Percentiles rank a stretch among this genome's conserved stretches.
Evolutionary conservation across 2,113 vertebrate species (phyloP).

Genomic region (Austrofundulus limnaeus): DNA sequence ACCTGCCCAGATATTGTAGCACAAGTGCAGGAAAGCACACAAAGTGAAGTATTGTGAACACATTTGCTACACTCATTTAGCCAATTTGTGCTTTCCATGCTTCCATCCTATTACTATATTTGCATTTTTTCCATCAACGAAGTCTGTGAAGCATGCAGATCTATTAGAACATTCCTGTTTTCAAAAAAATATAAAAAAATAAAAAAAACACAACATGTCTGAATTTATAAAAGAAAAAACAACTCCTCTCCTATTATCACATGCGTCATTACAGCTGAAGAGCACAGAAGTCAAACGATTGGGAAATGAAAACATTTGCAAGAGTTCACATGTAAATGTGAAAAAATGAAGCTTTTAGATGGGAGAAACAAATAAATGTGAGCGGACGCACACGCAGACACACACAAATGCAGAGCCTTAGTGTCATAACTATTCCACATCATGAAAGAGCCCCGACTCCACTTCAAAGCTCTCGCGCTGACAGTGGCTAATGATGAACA

Average conservation of each 20-base stretch:
- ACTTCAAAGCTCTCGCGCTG: constrained; percentile 71
- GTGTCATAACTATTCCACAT: constrained; percentile 62
- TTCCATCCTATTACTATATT: constrained; percentile 37
- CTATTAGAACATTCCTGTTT: constrained; percentile 38
- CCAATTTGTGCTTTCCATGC: constrained; percentile 31
- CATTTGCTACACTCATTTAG: constrained; percentile 40
- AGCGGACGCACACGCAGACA: constrained; percentile 47
- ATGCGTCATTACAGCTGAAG: constrained; percentile 35
- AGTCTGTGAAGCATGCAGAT: constrained; percentile 38
- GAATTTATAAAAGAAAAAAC: constrained; percentile 19
- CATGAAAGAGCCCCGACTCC: constrained; percentile 56
- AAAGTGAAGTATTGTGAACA: constrained; percentile 16
- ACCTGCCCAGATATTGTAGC: constrained; percentile 22
- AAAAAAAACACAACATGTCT: constrained; percentile 20
- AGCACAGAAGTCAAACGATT: constrained; percentile 36
- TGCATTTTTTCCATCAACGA: constrained; percentile 37
- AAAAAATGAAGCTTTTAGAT: constrained; percentile 11
- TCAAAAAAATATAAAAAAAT: too few relatives aligned
- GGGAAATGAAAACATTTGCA: constrained; percentile 19
- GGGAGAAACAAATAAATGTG: constrained; percentile 34
- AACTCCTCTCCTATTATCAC: constrained; percentile 36
- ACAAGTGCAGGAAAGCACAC: constrained; percentile 17
- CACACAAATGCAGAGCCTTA: constrained; percentile 43
- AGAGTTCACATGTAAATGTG: constrained; percentile 27
- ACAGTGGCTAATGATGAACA: constrained; percentile 75